Evolutionary conservation across 1,140 invertebrate species (phyloP).

Genomic region (Coptotermes formosanus): DNA sequence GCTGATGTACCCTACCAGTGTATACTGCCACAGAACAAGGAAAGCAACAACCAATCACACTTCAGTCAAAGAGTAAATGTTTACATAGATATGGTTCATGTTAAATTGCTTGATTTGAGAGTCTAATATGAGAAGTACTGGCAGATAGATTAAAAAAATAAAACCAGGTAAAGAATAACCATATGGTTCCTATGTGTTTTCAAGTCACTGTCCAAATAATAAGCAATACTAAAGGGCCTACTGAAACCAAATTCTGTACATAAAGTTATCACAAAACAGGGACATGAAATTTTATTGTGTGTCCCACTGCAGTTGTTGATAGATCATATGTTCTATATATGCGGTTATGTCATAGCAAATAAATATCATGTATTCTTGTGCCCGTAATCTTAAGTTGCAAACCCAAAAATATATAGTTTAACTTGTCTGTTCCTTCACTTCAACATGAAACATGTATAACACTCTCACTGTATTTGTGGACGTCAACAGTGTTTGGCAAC

Average conservation of each 20-base stretch:
- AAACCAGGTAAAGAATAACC: not conserved
- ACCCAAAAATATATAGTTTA: not conserved
- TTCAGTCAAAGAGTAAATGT: not conserved
- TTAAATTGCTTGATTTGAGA: not conserved
- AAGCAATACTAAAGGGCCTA: conserved; percentile 9
- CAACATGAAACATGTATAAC: not conserved
- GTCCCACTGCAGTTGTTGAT: not conserved
- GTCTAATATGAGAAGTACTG: not conserved
- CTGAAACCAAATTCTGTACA: not conserved
- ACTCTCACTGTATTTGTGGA: not conserved
- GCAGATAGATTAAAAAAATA: not conserved
- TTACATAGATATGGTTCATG: not conserved
- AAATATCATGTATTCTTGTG: not conserved
- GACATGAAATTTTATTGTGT: not conserved
- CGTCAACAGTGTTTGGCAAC: too few species aligned
- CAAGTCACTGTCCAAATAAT: not conserved
- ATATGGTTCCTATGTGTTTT: not conserved
- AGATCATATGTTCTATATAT: not conserved
- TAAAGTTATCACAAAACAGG: not conserved
- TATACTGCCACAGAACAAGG: too few species aligned
- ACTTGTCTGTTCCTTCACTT: not conserved
- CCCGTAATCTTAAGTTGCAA: not conserved
- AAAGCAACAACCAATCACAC: not conserved
- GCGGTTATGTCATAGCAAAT: not conserved
- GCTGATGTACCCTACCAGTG: too few species aligned